Evolutionary conservation across 2,797 vertebrate genomes (phyloP), one percentile per base, ranked within the genome.

Genomic region (Falco novaeseelandiae): DNA sequence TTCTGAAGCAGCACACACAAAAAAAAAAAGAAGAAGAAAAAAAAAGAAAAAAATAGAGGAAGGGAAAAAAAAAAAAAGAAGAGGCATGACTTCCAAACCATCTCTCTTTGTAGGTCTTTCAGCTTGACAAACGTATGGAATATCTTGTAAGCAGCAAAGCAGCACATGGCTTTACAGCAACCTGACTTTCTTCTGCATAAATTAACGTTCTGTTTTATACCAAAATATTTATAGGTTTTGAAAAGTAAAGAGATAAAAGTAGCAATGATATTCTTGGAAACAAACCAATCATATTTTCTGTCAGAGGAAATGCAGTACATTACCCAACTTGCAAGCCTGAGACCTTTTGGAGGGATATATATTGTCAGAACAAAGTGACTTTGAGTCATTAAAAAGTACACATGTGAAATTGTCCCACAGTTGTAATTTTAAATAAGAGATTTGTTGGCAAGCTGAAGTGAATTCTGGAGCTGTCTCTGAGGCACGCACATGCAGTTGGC

Each of bases 341-440:
- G 79, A 83, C 79, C 54, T 83, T 96, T 70, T 54, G 61, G 44
- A 73, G 22, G 40, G 18, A 90, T 70, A 32, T 61, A 16, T 58
- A 55, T 81, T 93, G 83, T 95, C 62, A 89, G 87, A 89, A 74
- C 51, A 88, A 94, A 95, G 51, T 76, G 58, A 80, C 57, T 95
- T 81, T 90, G 76, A 89, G 61, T 87, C 70, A 73, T 69, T 91
- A 87, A 78, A 74, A 90, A 74, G 46, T 95, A 83, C 79, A 58
- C 80, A 91, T 46, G 34, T 92, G 84, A 90, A 84, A 85, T 89
- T 92, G 78, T 87, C 89, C 74, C 71, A 71, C 21, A 52, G 82
- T 71, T 89, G 57, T 83, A 67, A 89, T 91, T 94, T 96, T 87
- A 76, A 93, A 58, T 52, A 91, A 77, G 84, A 92, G 51, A 81